Conservation (phyloP, 2,113 vertebrate species). For the Leucosticte australis region DNA sequence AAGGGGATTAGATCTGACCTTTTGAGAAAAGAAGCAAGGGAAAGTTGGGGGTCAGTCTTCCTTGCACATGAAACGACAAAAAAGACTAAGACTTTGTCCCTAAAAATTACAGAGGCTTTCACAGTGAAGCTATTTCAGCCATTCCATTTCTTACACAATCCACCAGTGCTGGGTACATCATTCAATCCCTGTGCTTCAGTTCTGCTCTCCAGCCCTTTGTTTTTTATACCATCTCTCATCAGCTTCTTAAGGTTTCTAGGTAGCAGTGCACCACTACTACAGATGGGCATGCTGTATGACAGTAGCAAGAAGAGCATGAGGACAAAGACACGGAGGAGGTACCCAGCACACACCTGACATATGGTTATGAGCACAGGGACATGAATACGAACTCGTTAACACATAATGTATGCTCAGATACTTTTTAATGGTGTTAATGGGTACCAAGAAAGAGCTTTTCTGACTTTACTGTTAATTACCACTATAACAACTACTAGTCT, state of each 20-base stretch:
- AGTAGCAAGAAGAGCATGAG: not conserved
- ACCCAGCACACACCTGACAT: not conserved
- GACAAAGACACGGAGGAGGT: not conserved
- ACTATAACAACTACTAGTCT: not conserved
- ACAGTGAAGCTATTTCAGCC: not conserved
- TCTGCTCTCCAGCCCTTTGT: not conserved
- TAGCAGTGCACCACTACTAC: not conserved
- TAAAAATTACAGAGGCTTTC: not conserved
- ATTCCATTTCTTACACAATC: not conserved
- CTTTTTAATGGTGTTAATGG: not conserved
- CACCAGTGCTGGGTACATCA: not conserved
- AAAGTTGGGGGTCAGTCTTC: not conserved
- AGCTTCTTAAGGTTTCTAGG: not conserved
- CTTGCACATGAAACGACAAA: not conserved
- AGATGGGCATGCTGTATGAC: rapidly evolving
- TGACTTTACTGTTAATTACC: not conserved
- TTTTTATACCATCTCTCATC: not conserved
- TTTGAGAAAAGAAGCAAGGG: not conserved
- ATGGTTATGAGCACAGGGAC: not conserved
- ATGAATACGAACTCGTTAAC: not conserved
- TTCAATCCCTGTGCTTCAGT: not conserved
- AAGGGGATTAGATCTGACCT: not conserved
- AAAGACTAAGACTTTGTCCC: not conserved
- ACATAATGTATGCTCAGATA: not conserved
- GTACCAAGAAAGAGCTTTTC: not conserved